Evolutionary conservation across 1,140 invertebrate genomes (phyloP).

Genomic region (Phortica variegata): DNA sequence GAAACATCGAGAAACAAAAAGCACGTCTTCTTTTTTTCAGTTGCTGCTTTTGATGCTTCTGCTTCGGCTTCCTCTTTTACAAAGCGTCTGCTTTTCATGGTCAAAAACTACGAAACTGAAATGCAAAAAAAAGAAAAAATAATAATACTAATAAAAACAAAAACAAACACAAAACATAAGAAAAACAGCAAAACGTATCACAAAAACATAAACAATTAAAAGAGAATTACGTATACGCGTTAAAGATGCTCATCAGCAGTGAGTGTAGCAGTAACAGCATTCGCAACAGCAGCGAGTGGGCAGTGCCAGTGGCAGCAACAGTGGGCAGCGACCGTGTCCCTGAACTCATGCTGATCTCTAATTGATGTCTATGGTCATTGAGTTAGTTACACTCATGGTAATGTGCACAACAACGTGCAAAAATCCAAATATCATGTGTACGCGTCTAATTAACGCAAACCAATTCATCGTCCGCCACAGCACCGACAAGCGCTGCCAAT

Average conservation of each 20-base stretch:
- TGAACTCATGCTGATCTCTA: constrained; percentile 24
- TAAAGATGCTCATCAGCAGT: constrained; percentile 5
- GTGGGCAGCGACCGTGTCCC: constrained; percentile 26
- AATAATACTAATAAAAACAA: too few species aligned
- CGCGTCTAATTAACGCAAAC: constrained; percentile 33
- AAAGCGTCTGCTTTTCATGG: too few species aligned
- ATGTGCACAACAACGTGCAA: constrained; percentile 1
- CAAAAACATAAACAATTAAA: constrained; percentile 25
- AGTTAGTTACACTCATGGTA: neutral
- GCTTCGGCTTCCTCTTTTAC: too few species aligned
- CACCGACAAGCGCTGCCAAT: too few species aligned
- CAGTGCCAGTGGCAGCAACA: constrained; percentile 21
- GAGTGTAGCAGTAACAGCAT: constrained; percentile 19
- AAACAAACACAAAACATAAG: too few species aligned
- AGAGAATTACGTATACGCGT: constrained; percentile 15
- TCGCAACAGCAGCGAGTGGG: constrained; percentile 2
- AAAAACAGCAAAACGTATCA: constrained; percentile 44
- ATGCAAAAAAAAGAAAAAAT: too few species aligned
- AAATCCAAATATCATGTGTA: constrained; percentile 21
- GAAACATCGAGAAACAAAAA: too few species aligned
- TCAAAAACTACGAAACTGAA: too few species aligned
- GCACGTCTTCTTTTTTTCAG: too few species aligned
- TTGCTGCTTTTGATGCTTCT: too few species aligned
- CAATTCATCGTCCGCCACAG: too few species aligned
- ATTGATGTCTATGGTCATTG: constrained; percentile 11